A percentile compares a stretch with the other conserved stretches of the same genome.
Conservation (phyloP, 2,888 invertebrate genomes). For the Iselma pallidipennis region DNA sequence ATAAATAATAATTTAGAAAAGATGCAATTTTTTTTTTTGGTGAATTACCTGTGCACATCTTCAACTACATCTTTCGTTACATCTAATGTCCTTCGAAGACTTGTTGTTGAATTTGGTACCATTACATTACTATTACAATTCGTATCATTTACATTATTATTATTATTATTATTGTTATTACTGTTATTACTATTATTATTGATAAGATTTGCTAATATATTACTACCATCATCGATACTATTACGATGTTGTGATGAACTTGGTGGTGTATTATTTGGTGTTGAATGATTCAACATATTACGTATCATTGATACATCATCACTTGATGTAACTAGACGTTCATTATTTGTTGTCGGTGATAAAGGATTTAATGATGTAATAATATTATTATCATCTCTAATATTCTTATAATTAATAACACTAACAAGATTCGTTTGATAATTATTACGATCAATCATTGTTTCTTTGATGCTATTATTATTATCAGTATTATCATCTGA, state of each 20-base stretch:
- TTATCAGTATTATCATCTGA: constrained; percentile 34
- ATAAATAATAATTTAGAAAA: no score
- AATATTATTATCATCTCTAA: constrained; percentile 35
- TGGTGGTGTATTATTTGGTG: constrained; percentile 9
- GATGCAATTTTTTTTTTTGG: no score
- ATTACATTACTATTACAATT: constrained; percentile 44
- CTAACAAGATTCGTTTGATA: constrained; percentile 38
- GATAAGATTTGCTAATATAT: constrained; percentile 28
- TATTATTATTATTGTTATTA: constrained; percentile 36
- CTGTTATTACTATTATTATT: constrained; percentile 46
- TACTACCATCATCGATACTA: constrained; percentile 10
- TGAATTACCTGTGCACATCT: constrained; percentile 66
- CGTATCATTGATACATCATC: constrained; percentile 50
- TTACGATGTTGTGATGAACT: not conserved
- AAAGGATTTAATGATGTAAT: constrained; percentile 31
- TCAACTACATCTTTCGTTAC: constrained; percentile 67
- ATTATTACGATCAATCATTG: constrained; percentile 23
- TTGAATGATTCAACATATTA: constrained; percentile 46
- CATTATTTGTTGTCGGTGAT: constrained; percentile 28
- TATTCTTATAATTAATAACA: constrained; percentile 23
- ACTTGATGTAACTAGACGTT: constrained; percentile 43
- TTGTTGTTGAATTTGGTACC: constrained; percentile 16
- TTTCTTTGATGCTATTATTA: constrained; percentile 31
- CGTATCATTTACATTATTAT: constrained; percentile 41
- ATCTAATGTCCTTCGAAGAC: constrained; percentile 42